phyloP scores from a whole-genome alignment of 2,888 invertebrate genomes.

The Sphaeridia pumilis region DNA sequence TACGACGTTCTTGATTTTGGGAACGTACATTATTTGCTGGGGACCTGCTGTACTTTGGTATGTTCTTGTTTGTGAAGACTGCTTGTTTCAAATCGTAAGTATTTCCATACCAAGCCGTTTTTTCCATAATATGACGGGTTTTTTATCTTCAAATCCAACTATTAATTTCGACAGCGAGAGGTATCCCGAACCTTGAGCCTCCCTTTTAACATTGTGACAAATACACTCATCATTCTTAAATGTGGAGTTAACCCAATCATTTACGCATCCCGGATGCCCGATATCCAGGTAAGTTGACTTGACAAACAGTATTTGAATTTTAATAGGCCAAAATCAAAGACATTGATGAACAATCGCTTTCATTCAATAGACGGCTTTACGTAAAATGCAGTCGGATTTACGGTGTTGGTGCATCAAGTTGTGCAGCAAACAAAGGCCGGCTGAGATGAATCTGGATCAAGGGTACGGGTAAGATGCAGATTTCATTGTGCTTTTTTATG shows the following conservation, averaged over 20 bases:
- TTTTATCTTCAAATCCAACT: too few species aligned
- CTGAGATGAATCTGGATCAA: conserved; percentile 16
- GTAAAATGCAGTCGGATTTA: conserved; percentile 33
- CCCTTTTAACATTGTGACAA: conserved; percentile 40
- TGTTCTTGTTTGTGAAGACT: conserved; percentile 47
- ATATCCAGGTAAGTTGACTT: conserved; percentile 45
- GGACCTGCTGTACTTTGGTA: conserved; percentile 50
- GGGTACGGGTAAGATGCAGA: conserved; percentile 15
- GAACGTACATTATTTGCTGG: conserved; percentile 50
- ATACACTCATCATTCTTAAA: conserved; percentile 51
- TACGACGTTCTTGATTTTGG: conserved; percentile 53
- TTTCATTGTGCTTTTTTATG: too few species aligned
- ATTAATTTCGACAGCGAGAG: not conserved
- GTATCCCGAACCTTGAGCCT: not conserved
- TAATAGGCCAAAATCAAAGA: not conserved
- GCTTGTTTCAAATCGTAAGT: conserved; percentile 37
- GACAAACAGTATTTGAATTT: not conserved
- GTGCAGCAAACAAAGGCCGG: conserved; percentile 20
- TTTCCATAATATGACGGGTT: not conserved
- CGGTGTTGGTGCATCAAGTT: conserved; percentile 23
- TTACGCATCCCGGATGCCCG: conserved; percentile 54
- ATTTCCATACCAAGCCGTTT: not conserved
- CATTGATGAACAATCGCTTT: not conserved
- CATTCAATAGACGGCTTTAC: conserved; percentile 19
- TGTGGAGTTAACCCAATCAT: conserved; percentile 54